These are phyloP conservation scores for Tichodroma muraria DNA, from an alignment of 2,113 vertebrate species.

Conservation along the genomic window DNA sequence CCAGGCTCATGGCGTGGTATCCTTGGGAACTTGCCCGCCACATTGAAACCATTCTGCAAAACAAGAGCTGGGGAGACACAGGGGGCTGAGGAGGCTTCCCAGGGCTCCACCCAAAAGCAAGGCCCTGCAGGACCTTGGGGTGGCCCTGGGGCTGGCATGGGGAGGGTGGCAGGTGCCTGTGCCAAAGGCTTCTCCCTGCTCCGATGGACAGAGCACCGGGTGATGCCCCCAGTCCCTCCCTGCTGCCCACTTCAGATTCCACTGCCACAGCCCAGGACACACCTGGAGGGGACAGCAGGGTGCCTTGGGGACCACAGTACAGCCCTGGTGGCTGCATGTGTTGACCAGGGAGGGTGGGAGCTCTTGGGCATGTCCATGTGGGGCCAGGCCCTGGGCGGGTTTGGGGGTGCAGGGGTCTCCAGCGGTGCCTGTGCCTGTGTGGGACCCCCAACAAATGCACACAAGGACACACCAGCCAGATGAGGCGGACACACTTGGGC, in stretches of 20 bases:
- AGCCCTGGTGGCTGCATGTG: rapidly evolving
- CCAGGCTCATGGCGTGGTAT: rapidly evolving
- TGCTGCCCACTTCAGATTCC: not conserved
- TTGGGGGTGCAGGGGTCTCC: not conserved
- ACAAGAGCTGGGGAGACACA: not conserved
- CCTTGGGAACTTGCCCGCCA: rapidly evolving
- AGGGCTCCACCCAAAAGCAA: not conserved
- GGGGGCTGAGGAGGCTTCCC: not conserved
- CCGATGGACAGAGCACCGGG: rapidly evolving
- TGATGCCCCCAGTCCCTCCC: rapidly evolving
- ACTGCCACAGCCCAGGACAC: not conserved
- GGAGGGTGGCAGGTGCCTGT: not conserved
- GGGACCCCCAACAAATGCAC: not conserved
- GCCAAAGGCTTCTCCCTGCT: not conserved
- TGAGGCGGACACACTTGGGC: not conserved
- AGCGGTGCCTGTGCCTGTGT: rapidly evolving
- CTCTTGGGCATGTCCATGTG: rapidly evolving
- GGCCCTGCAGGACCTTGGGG: rapidly evolving
- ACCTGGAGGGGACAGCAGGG: not conserved
- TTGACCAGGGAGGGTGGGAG: no score
- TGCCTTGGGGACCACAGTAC: rapidly evolving
- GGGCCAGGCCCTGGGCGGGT: rapidly evolving
- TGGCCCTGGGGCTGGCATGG: not conserved
- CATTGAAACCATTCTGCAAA: not conserved
- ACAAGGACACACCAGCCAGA: no score